Conservation (phyloP, 2,113 vertebrate species). For the Chitala chitala region DNA sequence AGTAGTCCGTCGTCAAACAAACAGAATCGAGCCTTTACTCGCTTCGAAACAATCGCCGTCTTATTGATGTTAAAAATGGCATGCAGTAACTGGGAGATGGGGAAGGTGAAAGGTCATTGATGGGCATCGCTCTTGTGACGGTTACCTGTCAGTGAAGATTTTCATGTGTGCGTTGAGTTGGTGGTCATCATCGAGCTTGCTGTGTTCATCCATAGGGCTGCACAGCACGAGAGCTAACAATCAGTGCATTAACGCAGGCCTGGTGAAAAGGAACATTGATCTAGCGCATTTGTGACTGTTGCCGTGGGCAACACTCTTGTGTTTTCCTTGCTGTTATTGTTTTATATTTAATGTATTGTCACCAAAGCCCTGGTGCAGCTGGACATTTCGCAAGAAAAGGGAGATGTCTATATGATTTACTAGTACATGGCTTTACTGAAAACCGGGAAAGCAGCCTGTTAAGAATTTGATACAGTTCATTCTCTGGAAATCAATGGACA, state of each 20-base stretch:
- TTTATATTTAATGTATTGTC: background rate
- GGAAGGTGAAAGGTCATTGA: background rate
- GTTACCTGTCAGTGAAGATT: background rate
- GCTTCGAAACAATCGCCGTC: background rate
- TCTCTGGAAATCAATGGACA: too few relatives aligned
- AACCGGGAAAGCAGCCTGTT: background rate
- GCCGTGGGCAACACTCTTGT: background rate
- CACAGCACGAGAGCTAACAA: slow-evolving; percentile 11
- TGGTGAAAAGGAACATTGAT: slow-evolving; percentile 1
- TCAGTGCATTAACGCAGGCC: background rate
- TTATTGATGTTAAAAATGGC: background rate
- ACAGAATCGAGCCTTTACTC: background rate
- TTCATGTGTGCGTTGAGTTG: background rate
- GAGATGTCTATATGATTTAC: too few relatives aligned
- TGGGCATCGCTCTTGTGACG: too few relatives aligned
- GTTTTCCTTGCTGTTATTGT: background rate
- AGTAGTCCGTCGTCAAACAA: background rate
- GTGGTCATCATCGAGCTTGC: background rate
- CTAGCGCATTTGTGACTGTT: background rate
- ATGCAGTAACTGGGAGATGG: too few relatives aligned
- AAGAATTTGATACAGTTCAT: too few relatives aligned
- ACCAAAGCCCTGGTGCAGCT: too few relatives aligned
- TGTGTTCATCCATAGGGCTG: background rate
- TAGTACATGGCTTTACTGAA: background rate
- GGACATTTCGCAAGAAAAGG: background rate